Conservation (phyloP, 2,797 vertebrate species). For the Peromyscus melanophrys region DNA sequence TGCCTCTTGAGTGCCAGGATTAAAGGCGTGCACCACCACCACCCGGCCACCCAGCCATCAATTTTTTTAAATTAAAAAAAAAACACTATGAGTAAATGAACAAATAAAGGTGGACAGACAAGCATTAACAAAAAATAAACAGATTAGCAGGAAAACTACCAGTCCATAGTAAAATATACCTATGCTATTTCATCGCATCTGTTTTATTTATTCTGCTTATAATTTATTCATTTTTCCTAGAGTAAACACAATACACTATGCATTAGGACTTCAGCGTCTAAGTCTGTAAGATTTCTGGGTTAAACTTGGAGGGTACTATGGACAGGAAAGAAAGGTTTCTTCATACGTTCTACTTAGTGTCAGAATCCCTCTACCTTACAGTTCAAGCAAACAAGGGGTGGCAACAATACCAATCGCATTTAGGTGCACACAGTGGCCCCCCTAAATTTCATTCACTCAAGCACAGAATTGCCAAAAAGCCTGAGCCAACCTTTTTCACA, state of each 20-base stretch:
- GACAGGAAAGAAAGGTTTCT: neutral
- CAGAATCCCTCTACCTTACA: neutral
- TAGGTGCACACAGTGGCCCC: neutral
- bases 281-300: neutral
- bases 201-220: neutral
- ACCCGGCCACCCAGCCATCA: too few species aligned
- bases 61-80: neutral
- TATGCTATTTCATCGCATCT: neutral
- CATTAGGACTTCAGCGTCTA: neutral
- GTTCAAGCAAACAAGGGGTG: neutral
- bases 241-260: neutral
- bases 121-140: constrained; percentile 4
- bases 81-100: neutral
- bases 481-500: neutral
- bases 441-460: constrained; percentile 10
- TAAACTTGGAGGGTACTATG: neutral
- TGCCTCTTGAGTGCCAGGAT: too few species aligned
- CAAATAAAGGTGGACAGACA: neutral
- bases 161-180: neutral
- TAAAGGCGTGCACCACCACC: too few species aligned
- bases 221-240: neutral
- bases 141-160: neutral
- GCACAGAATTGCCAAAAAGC: neutral
- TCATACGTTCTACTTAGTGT: neutral
- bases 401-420: neutral